Evolutionary conservation across 2,888 invertebrate genomes (phyloP), one percentile per base, ranked within the genome.

Genomic region (Yponomeuta malinellus): DNA sequence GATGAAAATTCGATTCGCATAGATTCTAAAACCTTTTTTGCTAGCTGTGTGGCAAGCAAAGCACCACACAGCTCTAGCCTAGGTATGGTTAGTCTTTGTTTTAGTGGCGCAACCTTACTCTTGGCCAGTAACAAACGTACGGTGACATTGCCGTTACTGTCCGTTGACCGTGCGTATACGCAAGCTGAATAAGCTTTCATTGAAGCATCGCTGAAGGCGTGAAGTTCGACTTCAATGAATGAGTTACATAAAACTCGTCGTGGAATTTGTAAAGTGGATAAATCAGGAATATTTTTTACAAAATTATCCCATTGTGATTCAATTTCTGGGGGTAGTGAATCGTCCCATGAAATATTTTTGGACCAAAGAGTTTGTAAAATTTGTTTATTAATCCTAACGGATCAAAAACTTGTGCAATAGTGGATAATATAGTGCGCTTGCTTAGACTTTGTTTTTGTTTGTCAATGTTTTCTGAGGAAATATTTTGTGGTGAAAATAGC

Each of bases 331-430:
- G 66, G 69, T 4, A 70, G 2, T 59, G 31, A 15, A 2, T 29
- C 59, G n/a, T 71, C 71, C 71, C 66, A 71, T n/a, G 68, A n/a
- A 10, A 72, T 33, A 15, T 72, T 70, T 33, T 52, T 37, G 12
- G 69, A 37, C 71, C 63, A 71, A 15, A 71, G 59, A 8, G 12
- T 52, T 37, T 71, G 69, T 31, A 71, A 48, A 6, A 71, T 69
- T 10, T 66, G 29, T 69, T 71, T 29, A 73, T 33, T 48, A 73
- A 43, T 10, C 72, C 73, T n/a, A 72, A 63, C 0, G 73, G 73
- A n/a, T 73, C 72, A 48, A 71, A 73, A 10, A 71, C 59, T n/a
- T 73, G 72, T 59, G 71, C 73, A 43, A 73, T 69, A 12, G 48
- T 70, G 65, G 72, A 73, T 65, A 73, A 70, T 33, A 73, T 68